A percentile compares a stretch with the other conserved stretches of the same genome.
phyloP scores from a whole-genome alignment of 2,113 vertebrate species.

The Amia ocellicauda region DNA sequence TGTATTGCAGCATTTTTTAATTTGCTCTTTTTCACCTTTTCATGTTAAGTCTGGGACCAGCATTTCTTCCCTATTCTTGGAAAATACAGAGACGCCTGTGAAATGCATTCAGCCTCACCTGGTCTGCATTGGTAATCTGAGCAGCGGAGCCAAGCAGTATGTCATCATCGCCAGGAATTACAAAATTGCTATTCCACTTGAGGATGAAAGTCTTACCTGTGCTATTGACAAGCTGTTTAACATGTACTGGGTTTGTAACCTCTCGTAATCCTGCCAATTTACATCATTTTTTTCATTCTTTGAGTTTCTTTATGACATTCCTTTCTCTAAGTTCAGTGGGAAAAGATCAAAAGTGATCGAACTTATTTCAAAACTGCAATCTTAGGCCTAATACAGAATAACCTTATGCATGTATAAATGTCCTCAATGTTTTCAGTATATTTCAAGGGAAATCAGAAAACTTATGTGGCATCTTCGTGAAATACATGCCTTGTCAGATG shows the following conservation, averaged over 20 bases:
- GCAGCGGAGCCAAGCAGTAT: slow-evolving; percentile 16
- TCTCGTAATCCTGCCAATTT: slow-evolving; percentile 20
- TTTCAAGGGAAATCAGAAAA: slow-evolving; percentile 13
- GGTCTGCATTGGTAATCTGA: slow-evolving; percentile 20
- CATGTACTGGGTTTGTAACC: slow-evolving; percentile 22
- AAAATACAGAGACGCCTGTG: not conserved
- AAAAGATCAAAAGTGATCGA: slow-evolving; percentile 27
- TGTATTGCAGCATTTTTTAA: not conserved
- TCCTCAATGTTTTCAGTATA: slow-evolving; percentile 9
- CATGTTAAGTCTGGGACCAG: slow-evolving; percentile 18
- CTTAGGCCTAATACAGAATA: slow-evolving; percentile 4
- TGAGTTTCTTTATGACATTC: slow-evolving; percentile 23
- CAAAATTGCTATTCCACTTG: slow-evolving; percentile 22
- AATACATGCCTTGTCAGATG: slow-evolving; percentile 17
- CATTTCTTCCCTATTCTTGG: slow-evolving; percentile 1
- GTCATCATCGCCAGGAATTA: slow-evolving; percentile 23
- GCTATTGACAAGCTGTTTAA: slow-evolving; percentile 27
- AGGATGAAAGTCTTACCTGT: slow-evolving; percentile 16
- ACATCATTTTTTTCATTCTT: slow-evolving; percentile 18
- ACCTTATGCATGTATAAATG: slow-evolving; percentile 18
- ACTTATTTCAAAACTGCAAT: slow-evolving; percentile 21
- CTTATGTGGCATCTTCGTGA: slow-evolving; percentile 18
- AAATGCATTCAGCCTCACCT: slow-evolving; percentile 17
- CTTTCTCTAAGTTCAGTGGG: slow-evolving; percentile 12
- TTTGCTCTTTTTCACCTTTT: not conserved